Base-by-base conservation (phyloP, 2,113 vertebrate genomes). In the Seriola rivoliana region DNA sequence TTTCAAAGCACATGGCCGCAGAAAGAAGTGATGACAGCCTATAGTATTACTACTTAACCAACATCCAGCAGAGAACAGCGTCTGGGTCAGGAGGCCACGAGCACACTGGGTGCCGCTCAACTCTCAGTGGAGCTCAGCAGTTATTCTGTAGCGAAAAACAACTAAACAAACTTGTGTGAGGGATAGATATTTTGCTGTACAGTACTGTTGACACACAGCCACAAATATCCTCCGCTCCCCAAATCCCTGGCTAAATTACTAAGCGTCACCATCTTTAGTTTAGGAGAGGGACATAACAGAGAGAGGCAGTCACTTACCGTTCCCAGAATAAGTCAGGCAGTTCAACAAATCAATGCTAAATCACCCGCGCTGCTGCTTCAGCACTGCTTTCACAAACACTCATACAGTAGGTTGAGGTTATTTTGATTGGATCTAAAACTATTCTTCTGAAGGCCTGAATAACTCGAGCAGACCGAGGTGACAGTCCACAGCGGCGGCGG, bases 401-500 rank as follows among this genome's bases (percentile, higher is more conserved):
- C 78, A 16, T 36, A 73, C 64, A 34, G 75, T 42, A 19, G 83
- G 70, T 7, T 71, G 80, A 82, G 86, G 84, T 88, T 91, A 89
- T 87, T 94, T 66, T 83, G 83, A 93, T 89, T 75, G 68, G 84
- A 90, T 91, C 91, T 91, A 71, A 90, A 85, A 75, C 73, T 52
- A 76, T 85, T 89, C 73, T 87, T 92, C 71, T 72, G 55, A 63
- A 59, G 55, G 60, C 63, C 68, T 72, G 78, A 81, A 85, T 89
- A 85, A 81, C 77, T 84, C 12, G 23, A 82, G 65, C 23, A 19
- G 50, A 63, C 65, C 17, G 46, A 77, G 81, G 75, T 79, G 79
- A 69, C 72, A 42, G 80, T 36, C 68, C 80, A 66, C 19, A 64
- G 79, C 50, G 10, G 29, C 2, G 54, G 48, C 8, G 42, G 76